Base-by-base conservation (phyloP, 2,888 invertebrate species). In the Campopleginae sp. region DNA sequence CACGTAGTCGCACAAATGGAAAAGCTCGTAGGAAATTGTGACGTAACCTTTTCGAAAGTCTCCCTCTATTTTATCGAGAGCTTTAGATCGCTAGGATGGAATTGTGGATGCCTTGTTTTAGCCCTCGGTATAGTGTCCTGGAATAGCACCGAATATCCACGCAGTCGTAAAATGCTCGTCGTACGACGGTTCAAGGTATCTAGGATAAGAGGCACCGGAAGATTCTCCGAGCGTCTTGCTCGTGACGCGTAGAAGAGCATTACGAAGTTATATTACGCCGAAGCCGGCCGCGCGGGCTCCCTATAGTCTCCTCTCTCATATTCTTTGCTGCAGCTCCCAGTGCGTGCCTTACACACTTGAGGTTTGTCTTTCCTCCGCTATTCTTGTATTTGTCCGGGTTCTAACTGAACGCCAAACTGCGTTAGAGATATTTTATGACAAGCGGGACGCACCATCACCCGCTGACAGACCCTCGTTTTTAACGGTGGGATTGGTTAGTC, bases 391-490 rank as follows among this genome's bases (percentile, higher is more conserved):
- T 74, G 77, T 81, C 44, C 72, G 68, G 61, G 72, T 14, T 46
- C 68, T 68, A 54, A 27, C 77, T 77, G 68, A 80, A 61, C 84
- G 66, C 63, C 78, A 27, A 84, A 84, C 84, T 81, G 78, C 78
- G 74, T 80, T 58, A 61, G 84, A 80, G 77, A 84, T 81, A 77
- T 84, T 84, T 84, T 84, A 84, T 84, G 84, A 84, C 70, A 61
- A 66, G 84, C 80, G 84, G 68, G 68, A 74, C 51, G 80, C 48
- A 54, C n/a, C 72, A 68, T 74, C 54, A 54, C 23, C 23, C 54
- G 54, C 23, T 23, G 54, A 54, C n/a, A 23, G 54, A 54, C 54
- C 23, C 54, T 54, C 54, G 54, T 54, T 54, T 77, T n/a, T 6
- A 38, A 7, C 71, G 17, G 19, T 51, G 23, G 38, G 51, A 51